A percentile compares a stretch with the other conserved stretches of the same genome.
Conservation (phyloP, 2,888 invertebrate species). For the Hetaerina titia region DNA sequence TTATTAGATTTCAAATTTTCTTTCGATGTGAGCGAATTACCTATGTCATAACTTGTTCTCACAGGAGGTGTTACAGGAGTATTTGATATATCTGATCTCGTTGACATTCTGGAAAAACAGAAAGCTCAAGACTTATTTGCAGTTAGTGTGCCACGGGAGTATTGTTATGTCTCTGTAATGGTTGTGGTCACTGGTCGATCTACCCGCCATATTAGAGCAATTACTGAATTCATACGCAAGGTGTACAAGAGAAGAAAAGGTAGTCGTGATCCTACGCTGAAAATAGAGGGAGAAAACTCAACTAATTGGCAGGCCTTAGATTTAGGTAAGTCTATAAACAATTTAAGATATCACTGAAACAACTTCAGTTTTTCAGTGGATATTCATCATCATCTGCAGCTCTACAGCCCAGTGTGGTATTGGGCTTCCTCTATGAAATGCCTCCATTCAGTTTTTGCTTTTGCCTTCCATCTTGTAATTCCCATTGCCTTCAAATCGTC, state of each 20-base stretch:
- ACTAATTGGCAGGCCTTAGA: constrained; percentile 94
- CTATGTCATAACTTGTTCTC: constrained; percentile 72
- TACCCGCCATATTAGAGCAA: constrained; percentile 85
- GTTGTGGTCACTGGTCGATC: constrained; percentile 89
- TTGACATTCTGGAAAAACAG: constrained; percentile 87
- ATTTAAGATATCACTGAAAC: too few species aligned
- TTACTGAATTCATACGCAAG: constrained; percentile 87
- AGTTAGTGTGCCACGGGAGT: constrained; percentile 85
- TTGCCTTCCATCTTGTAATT: too few species aligned
- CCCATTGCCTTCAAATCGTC: too few species aligned
- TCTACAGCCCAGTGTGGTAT: too few species aligned
- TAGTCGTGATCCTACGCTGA: constrained; percentile 83
- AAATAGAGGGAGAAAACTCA: constrained; percentile 87
- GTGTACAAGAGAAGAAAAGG: constrained; percentile 86
- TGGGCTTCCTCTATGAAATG: too few species aligned
- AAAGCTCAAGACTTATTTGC: constrained; percentile 91
- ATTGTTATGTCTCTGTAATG: constrained; percentile 91
- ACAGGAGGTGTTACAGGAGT: constrained; percentile 91
- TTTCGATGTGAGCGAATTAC: too few species aligned
- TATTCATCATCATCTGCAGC: too few species aligned
- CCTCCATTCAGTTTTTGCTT: too few species aligned
- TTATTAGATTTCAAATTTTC: too few species aligned
- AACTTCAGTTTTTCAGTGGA: too few species aligned
- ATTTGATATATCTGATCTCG: constrained; percentile 92
- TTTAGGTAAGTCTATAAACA: constrained; percentile 82